phyloP scores from a whole-genome alignment of 37 sponge, comb jelly and placozoan species.

The Cladorhizidae sp. region DNA sequence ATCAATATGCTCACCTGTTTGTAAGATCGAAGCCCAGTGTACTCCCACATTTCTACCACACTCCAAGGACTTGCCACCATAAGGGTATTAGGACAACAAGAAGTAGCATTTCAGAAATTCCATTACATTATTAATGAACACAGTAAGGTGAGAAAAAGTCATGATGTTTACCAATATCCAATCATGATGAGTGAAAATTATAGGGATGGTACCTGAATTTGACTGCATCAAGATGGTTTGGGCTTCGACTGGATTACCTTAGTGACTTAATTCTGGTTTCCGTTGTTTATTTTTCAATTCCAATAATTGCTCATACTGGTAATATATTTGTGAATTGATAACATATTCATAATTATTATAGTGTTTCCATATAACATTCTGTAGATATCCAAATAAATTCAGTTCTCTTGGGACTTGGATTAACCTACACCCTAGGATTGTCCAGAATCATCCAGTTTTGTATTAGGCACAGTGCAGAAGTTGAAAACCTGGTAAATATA shows the following conservation, averaged over 20 bases:
- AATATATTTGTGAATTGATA: background rate
- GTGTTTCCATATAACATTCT: background rate
- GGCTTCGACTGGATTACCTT: constrained; percentile 65
- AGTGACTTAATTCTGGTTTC: constrained; percentile 35
- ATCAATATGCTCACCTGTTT: background rate
- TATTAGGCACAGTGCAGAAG: constrained; percentile 77
- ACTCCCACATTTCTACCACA: constrained; percentile 81
- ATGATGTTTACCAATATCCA: background rate
- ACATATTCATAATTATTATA: constrained; percentile 2
- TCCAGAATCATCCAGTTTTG: constrained; percentile 80
- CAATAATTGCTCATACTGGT: constrained; percentile 20
- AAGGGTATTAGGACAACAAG: constrained; percentile 48
- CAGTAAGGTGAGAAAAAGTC: background rate
- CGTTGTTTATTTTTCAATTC: constrained; percentile 58
- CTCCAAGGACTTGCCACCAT: constrained; percentile 85
- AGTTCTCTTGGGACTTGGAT: constrained; percentile 67
- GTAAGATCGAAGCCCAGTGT: constrained; percentile 85
- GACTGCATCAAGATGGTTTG: constrained; percentile 69
- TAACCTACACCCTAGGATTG: constrained; percentile 71
- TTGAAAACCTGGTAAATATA: constrained; percentile 71
- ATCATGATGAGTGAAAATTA: background rate
- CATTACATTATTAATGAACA: constrained; percentile 43
- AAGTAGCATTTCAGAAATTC: constrained; percentile 21
- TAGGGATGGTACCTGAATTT: constrained; percentile 73
- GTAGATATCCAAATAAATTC: background rate